Evolutionary conservation across 1,140 invertebrate genomes (phyloP), one percentile per base, ranked within the genome.

Genomic region (Drosophila sechellia): DNA sequence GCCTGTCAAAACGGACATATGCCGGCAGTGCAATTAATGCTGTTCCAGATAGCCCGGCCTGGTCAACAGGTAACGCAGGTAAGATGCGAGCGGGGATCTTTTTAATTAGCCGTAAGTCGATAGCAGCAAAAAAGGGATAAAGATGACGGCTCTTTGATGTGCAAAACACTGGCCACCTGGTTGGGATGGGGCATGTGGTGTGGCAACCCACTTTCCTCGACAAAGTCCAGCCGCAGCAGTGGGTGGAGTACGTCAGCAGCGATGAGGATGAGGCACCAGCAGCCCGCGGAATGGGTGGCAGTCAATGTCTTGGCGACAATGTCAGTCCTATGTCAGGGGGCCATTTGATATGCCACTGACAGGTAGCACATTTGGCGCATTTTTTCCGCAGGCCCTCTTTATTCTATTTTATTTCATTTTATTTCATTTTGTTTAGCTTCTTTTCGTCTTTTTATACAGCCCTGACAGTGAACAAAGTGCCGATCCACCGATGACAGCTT

Each of bases 81-180:
- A 5, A 11, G 27, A 64, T 37, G 74, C 50, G 49, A 61, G 71
- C 78, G 58, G 49, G 48, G 63, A 72, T 50, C 72, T 77, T 84
- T 89, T 89, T 77, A 89, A 89, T 89, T 89, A 80, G 84, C 84
- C 54, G 84, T 84, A 77, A 87, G 57, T 63, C 59, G 71, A 83
- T 77, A 78, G 54, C 52, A 48, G 49, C 39, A 75, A 72, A 75
- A 65, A 57, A 77, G 74, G 72, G 63, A 43, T 1, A 31, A 31
- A 31, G 31, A 31, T 59, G 74, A 73, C 79, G 81, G 60, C 42
- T 34, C 85, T 89, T 89, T 89, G 84, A 89, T 89, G 76, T 70
- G 48, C 22, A 17, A 40, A 66, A 87, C 59, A 70, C 49, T 25
- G 37, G 22, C 59, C 84, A 63, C 37, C 84, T 87, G 81, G 48